Conservation (phyloP, 2,888 invertebrate species). For the Temnothorax rugatulus region DNA sequence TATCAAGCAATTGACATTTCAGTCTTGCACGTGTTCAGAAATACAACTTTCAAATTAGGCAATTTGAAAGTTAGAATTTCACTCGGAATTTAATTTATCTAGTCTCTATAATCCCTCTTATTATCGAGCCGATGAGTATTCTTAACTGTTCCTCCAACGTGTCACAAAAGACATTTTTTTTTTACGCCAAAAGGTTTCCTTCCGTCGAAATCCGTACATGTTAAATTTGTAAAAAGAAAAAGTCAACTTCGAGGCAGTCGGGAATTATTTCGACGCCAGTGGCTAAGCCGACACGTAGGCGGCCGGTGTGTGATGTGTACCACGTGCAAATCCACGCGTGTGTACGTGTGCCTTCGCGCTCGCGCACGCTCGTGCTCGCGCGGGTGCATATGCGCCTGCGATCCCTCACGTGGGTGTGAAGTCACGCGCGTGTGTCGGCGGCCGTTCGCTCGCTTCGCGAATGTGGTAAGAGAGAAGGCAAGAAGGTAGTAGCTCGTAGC, state of each 20-base stretch:
- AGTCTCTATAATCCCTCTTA: neutral
- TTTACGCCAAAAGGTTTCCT: neutral
- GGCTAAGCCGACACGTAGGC: conserved; percentile 69
- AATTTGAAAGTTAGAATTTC: neutral
- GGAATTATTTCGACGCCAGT: conserved; percentile 59
- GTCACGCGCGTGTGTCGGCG: conserved; percentile 41
- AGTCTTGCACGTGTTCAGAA: neutral
- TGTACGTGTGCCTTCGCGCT: neutral
- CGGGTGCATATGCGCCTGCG: conserved; percentile 54
- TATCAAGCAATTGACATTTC: neutral
- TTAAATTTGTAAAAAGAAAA: neutral
- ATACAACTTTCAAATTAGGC: neutral
- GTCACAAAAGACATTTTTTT: neutral
- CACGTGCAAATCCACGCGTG: conserved; percentile 65
- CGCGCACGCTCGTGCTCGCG: conserved; percentile 18
- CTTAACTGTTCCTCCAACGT: too few species aligned
- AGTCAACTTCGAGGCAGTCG: neutral
- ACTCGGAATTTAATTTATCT: neutral
- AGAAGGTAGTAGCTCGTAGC: conserved; percentile 78
- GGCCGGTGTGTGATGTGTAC: conserved; percentile 60
- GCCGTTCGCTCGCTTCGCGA: conserved; percentile 29
- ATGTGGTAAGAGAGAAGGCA: conserved; percentile 65
- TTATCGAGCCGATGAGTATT: neutral
- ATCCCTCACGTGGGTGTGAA: conserved; percentile 51
- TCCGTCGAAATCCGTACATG: neutral